Evolutionary conservation across 2,113 vertebrate genomes (phyloP).

Genomic region (Dunckerocampus dactyliophorus): DNA sequence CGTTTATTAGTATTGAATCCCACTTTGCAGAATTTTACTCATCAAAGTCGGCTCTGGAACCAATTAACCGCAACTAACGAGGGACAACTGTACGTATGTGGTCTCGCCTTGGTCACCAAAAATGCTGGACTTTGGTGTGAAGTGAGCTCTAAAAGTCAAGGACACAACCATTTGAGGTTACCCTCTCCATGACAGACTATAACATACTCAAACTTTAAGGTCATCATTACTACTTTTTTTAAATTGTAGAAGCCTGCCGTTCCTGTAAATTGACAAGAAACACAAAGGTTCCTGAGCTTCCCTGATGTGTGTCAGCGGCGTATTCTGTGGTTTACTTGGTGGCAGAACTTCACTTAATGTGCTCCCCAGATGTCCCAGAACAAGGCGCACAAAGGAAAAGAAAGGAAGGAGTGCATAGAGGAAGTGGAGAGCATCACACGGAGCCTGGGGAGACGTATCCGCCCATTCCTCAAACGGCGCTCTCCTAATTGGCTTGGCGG

Average conservation of each 20-base stretch:
- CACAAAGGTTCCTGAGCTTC: not conserved
- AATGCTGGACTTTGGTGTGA: too few relatives aligned
- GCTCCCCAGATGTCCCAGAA: constrained; percentile 57
- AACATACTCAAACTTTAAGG: too few relatives aligned
- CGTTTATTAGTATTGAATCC: too few relatives aligned
- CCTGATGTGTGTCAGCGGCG: constrained; percentile 32
- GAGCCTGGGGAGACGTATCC: constrained; percentile 26
- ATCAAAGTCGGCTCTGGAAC: too few relatives aligned
- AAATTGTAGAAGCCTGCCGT: not conserved
- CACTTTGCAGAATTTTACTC: too few relatives aligned
- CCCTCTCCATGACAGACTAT: too few relatives aligned
- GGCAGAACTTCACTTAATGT: constrained; percentile 42
- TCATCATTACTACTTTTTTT: not conserved
- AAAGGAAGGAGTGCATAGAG: constrained; percentile 37
- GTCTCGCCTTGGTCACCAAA: too few relatives aligned
- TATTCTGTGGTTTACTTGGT: constrained; percentile 39
- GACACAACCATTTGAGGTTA: too few relatives aligned
- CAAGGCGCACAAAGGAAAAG: constrained; percentile 20
- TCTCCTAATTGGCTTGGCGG: constrained; percentile 37
- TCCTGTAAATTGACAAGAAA: not conserved
- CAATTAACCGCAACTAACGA: too few relatives aligned
- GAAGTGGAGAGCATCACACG: constrained; percentile 46
- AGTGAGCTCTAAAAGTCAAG: too few relatives aligned
- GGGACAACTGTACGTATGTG: too few relatives aligned
- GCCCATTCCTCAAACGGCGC: constrained; percentile 28